Conservation (phyloP, 1,140 invertebrate species). For the Spodoptera litura region DNA sequence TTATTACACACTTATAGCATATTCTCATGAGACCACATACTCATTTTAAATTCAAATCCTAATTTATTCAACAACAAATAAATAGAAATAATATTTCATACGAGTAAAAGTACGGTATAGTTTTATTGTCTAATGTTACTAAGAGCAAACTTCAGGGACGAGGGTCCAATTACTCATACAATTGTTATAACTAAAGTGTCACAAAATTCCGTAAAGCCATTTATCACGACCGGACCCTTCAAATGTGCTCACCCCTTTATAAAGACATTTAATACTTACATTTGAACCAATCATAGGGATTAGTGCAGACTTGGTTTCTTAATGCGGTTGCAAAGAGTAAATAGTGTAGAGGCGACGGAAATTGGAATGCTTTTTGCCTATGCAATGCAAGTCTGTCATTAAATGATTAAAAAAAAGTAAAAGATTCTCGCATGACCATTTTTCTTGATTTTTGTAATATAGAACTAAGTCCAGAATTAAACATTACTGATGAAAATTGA, state of each 20-base stretch:
- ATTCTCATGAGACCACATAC: no score
- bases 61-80: no score
- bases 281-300: slow-evolving; percentile 54
- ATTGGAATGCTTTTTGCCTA: neutral
- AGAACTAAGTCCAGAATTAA: no score
- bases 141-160: slow-evolving; percentile 45
- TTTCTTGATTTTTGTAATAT: no score
- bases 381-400: no score
- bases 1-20: no score
- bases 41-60: no score
- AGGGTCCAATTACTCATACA: slow-evolving; percentile 57
- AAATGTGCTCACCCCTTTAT: slow-evolving; percentile 62
- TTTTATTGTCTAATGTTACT: slow-evolving; percentile 18
- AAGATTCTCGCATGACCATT: no score
- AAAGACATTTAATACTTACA: slow-evolving; percentile 52
- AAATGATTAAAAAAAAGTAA: no score
- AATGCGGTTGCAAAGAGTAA: slow-evolving; percentile 35
- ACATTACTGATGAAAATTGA: no score
- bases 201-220: slow-evolving; percentile 64
- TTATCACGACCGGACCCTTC: slow-evolving; percentile 67
- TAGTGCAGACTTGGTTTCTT: slow-evolving; percentile 48
- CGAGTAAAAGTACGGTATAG: neutral
- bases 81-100: neutral
- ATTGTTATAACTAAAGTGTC: slow-evolving; percentile 65
- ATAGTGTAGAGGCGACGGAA: neutral